Evolutionary conservation across 2,888 invertebrate genomes (phyloP).

Genomic region (Limulus polyphemus): DNA sequence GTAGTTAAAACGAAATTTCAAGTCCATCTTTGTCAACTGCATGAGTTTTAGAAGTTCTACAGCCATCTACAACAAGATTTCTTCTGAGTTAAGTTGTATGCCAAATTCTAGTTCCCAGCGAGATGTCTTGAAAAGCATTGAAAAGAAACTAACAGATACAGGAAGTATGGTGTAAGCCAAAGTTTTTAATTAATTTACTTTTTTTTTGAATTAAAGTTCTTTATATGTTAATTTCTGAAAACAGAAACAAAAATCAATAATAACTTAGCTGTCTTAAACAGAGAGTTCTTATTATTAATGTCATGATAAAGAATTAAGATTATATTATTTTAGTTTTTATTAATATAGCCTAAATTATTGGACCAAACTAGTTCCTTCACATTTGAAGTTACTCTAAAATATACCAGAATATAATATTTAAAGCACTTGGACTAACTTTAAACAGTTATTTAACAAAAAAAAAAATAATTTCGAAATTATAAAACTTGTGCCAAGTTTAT

Average conservation of each 20-base stretch:
- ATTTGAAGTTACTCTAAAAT: too few species aligned
- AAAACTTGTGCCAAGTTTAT: background rate
- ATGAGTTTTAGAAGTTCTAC: conserved; percentile 73
- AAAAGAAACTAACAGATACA: conserved; percentile 52
- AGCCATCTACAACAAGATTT: conserved; percentile 64
- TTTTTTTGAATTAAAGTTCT: too few species aligned
- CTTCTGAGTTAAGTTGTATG: conserved; percentile 52
- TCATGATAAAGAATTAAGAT: conserved; percentile 4
- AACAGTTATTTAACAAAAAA: too few species aligned
- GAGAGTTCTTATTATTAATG: background rate
- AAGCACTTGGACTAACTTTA: too few species aligned
- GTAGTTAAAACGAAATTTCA: conserved; percentile 38
- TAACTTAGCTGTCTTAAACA: background rate
- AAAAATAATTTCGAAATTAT: too few species aligned
- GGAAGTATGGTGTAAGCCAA: conserved; percentile 51
- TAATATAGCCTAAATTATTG: too few species aligned
- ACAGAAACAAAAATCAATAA: too few species aligned
- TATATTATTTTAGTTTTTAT: background rate
- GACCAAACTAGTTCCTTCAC: too few species aligned
- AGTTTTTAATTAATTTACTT: too few species aligned
- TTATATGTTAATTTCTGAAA: too few species aligned
- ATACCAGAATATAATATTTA: too few species aligned
- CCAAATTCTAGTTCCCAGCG: conserved; percentile 43
- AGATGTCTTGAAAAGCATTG: conserved; percentile 53
- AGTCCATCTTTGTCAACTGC: conserved; percentile 67